Evolutionary conservation across 2,888 invertebrate species (phyloP), one percentile per base, ranked within the genome.

Genomic region (Trilocha varians): DNA sequence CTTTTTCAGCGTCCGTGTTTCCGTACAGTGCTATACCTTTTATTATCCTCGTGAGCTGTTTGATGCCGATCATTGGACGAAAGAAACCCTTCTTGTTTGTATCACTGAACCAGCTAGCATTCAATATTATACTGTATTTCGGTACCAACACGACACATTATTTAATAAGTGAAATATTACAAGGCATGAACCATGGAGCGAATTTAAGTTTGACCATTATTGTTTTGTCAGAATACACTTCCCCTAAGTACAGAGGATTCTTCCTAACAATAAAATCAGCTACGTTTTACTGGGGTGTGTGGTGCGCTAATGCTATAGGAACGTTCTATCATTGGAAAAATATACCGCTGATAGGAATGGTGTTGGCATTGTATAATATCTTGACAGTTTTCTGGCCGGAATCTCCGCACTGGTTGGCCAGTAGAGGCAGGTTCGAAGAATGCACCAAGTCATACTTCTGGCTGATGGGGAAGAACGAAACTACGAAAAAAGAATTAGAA

Each of bases 191-290:
- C 3, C 50, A 55, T n/a, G 57, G 48, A 3, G 52, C 53, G 13
- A 56, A 53, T 16, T 49, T 59, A 44, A 61, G 54, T n/a, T 42
- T 59, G 16, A 40, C 41, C 42, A 53, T 52, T 11, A 46, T 62
- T 48, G 59, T 0, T 55, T 65, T 0, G 60, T 62, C 1, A 53
- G n/a, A n/a, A n/a, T n/a, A n/a, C n/a, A n/a, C n/a, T n/a, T n/a
- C n/a, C n/a, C n/a, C n/a, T n/a, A n/a, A 48, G 13, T 62, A 62
- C 18, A 49, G 65, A 18, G 65, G 60, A 1, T 50, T 62, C 25
- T 64, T 65, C 17, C 47, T 65, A 41, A 55, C 65, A 0, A 45
- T 69, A 0, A 62, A 65, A 45, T 58, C 59, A 9, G 56, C 62
- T 1, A 55, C 53, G 11, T 53, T 59, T 16, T 60, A 55, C 34